Evolutionary conservation across 2,797 vertebrate species (phyloP), one percentile per base, ranked within the genome.

Genomic region (Chlorospingus flavigularis): DNA sequence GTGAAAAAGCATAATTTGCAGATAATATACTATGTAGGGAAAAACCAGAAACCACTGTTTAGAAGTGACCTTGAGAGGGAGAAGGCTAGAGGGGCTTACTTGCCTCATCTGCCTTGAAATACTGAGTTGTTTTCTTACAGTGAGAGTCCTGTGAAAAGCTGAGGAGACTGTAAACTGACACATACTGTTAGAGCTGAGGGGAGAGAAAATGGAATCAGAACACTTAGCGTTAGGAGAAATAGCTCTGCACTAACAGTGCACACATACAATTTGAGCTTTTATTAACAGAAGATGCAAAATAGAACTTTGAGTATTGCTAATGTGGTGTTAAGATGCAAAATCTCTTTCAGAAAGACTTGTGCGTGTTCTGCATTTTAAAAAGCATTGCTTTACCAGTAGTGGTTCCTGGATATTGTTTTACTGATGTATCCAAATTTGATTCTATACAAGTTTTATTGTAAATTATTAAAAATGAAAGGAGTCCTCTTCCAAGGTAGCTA

Each of bases 61-160:
- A 76, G 65, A 85, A 91, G 60, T 97, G 97, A 97, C 97, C 97
- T 98, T 98, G 96, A 97, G 55, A 37, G 76, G 60, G 51, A 85
- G 54, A 76, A 68, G 86, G 61, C 58, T 66, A 30, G 62, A 90
- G 94, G 80, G 78, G 47, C 74, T 97, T 74, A 39, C 47, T 87
- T 89, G 51, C 67, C 70, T 95, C 42, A 73, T 96, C 85, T 96
- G 80, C 85, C 88, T 89, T 96, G 90, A 93, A 94, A 90, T 94
- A 79, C 74, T 68, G 86, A 65, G 33, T 94, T 97, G 81, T 88
- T 96, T 96, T 92, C 74, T 86, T 94, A 42, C 47, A 37, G 33
- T 86, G 91, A 79, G 89, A 86, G 72, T 93, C 90, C 85, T 93
- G 72, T 92, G 85, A 72, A 75, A 57, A 96, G 84, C 77, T 93